phyloP scores from a whole-genome alignment of 23 tunicate species.

The Halocynthia aurantium region DNA sequence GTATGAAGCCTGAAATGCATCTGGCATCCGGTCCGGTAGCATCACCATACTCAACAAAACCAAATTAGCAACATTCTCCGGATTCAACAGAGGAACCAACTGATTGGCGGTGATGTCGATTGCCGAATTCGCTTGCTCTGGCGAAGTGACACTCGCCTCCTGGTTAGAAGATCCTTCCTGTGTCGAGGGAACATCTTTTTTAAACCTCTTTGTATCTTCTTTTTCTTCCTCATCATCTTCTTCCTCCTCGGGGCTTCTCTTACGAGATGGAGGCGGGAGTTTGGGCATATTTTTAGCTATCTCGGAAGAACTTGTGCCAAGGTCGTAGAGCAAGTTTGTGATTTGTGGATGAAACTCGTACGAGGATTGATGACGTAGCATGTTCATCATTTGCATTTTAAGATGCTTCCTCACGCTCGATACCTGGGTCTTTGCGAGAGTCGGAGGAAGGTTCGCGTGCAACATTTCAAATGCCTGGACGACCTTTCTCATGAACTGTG shows the following conservation, averaged over 20 bases:
- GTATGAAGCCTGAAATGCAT: slow-evolving; percentile 91
- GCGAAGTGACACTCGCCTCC: neutral
- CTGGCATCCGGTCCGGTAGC: slow-evolving; percentile 94
- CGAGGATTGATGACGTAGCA: slow-evolving; percentile 53
- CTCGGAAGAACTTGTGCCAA: slow-evolving; percentile 76
- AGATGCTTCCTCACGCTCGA: slow-evolving; percentile 86
- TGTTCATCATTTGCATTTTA: slow-evolving; percentile 84
- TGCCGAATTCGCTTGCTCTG: slow-evolving; percentile 42
- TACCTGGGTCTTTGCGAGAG: slow-evolving; percentile 93
- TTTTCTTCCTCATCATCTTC: slow-evolving; percentile 18
- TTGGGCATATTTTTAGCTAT: slow-evolving; percentile 79
- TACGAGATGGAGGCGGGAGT: slow-evolving; percentile 19
- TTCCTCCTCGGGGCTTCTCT: slow-evolving; percentile 26
- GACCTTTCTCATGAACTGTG: slow-evolving; percentile 75
- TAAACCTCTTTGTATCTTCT: slow-evolving; percentile 36
- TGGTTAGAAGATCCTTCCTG: neutral
- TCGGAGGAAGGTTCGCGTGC: slow-evolving; percentile 93
- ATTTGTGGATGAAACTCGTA: slow-evolving; percentile 78
- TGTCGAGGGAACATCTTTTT: slow-evolving; percentile 46
- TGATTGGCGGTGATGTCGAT: slow-evolving; percentile 86
- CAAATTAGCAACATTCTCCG: slow-evolving; percentile 90
- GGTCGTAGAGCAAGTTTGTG: slow-evolving; percentile 69
- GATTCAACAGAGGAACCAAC: slow-evolving; percentile 53
- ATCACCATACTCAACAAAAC: slow-evolving; percentile 88
- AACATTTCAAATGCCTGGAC: slow-evolving; percentile 78